phyloP scores from a whole-genome alignment of 2,888 invertebrate genomes.

The Clitarchus hookeri region DNA sequence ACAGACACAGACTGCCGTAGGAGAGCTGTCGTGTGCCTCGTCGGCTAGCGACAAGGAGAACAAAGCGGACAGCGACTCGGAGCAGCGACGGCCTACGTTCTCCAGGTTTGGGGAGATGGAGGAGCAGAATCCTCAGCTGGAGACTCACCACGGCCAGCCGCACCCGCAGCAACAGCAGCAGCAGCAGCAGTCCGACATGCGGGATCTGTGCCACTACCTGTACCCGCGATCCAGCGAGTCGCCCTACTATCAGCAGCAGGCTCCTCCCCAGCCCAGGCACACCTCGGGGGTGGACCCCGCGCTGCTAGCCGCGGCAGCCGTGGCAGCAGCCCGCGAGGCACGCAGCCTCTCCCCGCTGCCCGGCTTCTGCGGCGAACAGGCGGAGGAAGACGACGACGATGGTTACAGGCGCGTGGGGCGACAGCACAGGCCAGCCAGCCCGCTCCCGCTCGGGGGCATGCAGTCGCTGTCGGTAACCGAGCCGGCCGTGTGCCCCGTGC shows the following conservation, averaged over 20 bases:
- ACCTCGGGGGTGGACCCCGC: slow-evolving; percentile 54
- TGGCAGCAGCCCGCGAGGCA: slow-evolving; percentile 52
- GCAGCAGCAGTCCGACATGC: slow-evolving; percentile 46
- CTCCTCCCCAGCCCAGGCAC: slow-evolving; percentile 47
- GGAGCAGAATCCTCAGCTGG: slow-evolving; percentile 34
- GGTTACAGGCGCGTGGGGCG: slow-evolving; percentile 49
- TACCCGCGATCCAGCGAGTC: slow-evolving; percentile 54
- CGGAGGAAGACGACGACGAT: slow-evolving; percentile 32
- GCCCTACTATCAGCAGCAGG: slow-evolving; percentile 57
- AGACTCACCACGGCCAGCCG: slow-evolving; percentile 46
- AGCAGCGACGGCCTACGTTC: slow-evolving; percentile 50
- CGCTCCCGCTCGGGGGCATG: not conserved
- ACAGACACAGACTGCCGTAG: slow-evolving; percentile 37
- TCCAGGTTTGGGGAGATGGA: slow-evolving; percentile 46
- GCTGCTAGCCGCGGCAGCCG: slow-evolving; percentile 58
- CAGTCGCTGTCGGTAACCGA: slow-evolving; percentile 41
- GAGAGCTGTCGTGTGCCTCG: slow-evolving; percentile 47
- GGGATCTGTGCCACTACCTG: slow-evolving; percentile 54
- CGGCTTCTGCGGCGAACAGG: slow-evolving; percentile 24
- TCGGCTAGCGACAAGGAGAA: slow-evolving; percentile 57
- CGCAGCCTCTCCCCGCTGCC: slow-evolving; percentile 43
- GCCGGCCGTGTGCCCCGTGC: slow-evolving; percentile 48
- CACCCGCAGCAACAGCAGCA: slow-evolving; percentile 51
- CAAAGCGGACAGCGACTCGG: slow-evolving; percentile 49
- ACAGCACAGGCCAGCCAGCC: slow-evolving; percentile 31